Base-by-base conservation (phyloP, 2,888 invertebrate species). In the Parnassius glacialis region DNA sequence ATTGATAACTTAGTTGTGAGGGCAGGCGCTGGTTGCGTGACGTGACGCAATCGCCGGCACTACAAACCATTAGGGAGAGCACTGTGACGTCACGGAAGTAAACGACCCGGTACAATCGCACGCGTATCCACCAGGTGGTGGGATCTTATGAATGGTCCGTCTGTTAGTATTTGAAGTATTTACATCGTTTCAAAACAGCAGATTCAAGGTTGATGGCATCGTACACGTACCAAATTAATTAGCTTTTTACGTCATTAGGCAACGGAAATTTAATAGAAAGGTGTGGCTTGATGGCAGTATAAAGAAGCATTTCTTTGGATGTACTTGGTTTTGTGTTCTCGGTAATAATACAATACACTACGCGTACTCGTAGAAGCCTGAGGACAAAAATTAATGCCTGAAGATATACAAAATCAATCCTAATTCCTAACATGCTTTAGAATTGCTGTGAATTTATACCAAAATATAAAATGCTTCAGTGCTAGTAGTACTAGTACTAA, bases 141-240 rank as follows among this genome's bases (percentile, higher is more conserved):
- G 52, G 20, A 52, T 57, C 5, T 61, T 47, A 48, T 61, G 61
- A 61, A 61, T 61, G 57, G 52, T 10, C 13, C 13, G 44, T 10
- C n/a, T 20, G 45, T 34, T 43, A 10, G n/a, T 25, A 52, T 57
- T 52, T 47, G 57, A 42, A 47, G 52, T 57, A 47, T 57, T 48
- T 34, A 55, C 50, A 51, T 34, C 42, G 47, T 20, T 52, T 10
- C 13, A 25, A 52, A 51, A 52, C 45, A 20, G 47, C 13, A 7
- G 42, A 16, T 25, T 20, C 61, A 56, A 61, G 52, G 57, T 56
- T 25, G 45, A 25, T 20, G 42, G 50, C 7, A 12, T n/a, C 47
- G 56, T 45, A 25, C 52, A 61, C 61, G 16, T 16, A 55, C 34
- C 43, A 42, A 48, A 54, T 47, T 47, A 34, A 47, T 59, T 53